Conservation (phyloP, 2,888 invertebrate species). For the Corythucha ciliata region DNA sequence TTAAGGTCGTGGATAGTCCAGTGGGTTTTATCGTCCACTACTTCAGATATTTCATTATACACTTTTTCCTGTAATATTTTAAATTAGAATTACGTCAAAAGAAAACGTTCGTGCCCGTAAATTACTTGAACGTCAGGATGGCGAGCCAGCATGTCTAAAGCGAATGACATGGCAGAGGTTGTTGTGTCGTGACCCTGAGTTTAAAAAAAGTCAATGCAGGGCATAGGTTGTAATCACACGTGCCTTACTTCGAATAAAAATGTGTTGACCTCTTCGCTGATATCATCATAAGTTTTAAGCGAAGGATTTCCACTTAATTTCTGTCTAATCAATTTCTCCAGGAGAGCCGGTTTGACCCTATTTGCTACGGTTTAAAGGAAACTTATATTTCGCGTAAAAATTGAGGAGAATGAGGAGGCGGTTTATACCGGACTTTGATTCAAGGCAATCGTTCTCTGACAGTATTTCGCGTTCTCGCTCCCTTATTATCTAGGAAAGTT, state of each 20-base stretch:
- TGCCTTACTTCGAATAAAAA: conserved; percentile 1
- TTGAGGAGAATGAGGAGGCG: too few species aligned
- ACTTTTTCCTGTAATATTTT: conserved; percentile 42
- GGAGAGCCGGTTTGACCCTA: not conserved
- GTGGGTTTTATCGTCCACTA: conserved; percentile 37
- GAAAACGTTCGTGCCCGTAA: too few species aligned
- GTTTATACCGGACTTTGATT: too few species aligned
- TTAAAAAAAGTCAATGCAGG: too few species aligned
- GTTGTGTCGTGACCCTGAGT: conserved; percentile 1
- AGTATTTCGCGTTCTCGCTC: not conserved
- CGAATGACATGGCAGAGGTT: not conserved
- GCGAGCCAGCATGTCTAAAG: not conserved
- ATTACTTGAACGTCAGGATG: not conserved
- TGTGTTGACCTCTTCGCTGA: not conserved
- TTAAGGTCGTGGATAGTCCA: conserved; percentile 42
- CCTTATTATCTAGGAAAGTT: not conserved
- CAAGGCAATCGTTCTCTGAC: not conserved
- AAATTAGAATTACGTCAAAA: too few species aligned
- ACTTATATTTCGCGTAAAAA: not conserved
- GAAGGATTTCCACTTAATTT: not conserved
- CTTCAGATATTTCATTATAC: conserved; percentile 42
- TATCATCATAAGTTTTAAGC: not conserved
- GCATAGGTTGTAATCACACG: too few species aligned
- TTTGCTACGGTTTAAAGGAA: not conserved
- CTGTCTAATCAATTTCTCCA: not conserved